Conservation (phyloP, 2,888 invertebrate genomes). For the Patella pellucida region DNA sequence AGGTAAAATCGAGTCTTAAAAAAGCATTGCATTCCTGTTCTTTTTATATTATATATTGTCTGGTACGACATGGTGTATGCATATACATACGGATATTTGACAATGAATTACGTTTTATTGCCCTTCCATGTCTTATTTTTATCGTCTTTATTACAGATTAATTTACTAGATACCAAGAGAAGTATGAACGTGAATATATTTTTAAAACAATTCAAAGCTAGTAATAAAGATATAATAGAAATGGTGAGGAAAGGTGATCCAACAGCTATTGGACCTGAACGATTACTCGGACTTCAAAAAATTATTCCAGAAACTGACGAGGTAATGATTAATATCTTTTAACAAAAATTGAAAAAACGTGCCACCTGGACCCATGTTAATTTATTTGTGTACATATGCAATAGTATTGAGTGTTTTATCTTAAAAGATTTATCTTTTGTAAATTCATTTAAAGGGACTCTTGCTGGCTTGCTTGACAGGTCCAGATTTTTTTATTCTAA, state of each 20-base stretch:
- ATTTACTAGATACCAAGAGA: slow-evolving; percentile 90
- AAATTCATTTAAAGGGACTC: too few species aligned
- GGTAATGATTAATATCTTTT: slow-evolving; percentile 53
- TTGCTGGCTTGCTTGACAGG: too few species aligned
- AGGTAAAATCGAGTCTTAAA: too few species aligned
- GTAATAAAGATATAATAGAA: slow-evolving; percentile 90
- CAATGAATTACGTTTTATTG: too few species aligned
- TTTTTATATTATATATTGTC: too few species aligned
- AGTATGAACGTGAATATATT: slow-evolving; percentile 98
- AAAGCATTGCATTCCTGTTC: too few species aligned
- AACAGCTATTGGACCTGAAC: slow-evolving; percentile 80
- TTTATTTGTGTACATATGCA: background rate
- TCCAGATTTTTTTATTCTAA: too few species aligned
- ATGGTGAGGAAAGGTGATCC: slow-evolving; percentile 83
- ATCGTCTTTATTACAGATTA: slow-evolving; percentile 76
- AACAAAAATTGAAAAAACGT: background rate
- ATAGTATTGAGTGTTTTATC: too few species aligned
- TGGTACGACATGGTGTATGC: too few species aligned
- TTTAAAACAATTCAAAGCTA: slow-evolving; percentile 94
- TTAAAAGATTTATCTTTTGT: too few species aligned
- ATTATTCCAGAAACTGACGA: slow-evolving; percentile 94
- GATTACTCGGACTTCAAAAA: slow-evolving; percentile 89
- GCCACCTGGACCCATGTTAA: background rate
- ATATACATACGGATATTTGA: too few species aligned
- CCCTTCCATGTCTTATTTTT: background rate